These are phyloP conservation scores for Irena cyanogastra DNA, from an alignment of 2,113 vertebrate genomes.

Conservation along the genomic window DNA sequence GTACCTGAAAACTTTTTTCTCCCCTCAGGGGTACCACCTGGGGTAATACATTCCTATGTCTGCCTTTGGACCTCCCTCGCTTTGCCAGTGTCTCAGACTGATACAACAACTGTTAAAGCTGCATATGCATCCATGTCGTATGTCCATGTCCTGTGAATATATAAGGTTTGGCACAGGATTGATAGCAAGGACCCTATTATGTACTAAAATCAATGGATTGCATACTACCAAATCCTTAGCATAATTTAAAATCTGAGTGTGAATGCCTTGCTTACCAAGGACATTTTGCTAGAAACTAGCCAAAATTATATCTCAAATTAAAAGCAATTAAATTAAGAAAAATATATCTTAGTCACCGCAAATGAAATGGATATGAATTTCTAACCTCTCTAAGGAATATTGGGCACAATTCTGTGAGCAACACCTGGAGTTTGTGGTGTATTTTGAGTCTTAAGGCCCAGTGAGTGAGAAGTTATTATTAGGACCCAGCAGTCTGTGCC, in stretches of 20 bases:
- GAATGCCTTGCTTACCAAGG: neutral
- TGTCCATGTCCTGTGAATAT: accelerated
- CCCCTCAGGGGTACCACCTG: neutral
- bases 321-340: neutral
- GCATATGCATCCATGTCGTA: accelerated
- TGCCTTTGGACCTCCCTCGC: neutral
- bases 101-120: neutral
- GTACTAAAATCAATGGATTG: neutral
- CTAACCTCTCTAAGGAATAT: neutral
- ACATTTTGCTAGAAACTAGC: neutral
- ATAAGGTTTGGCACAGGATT: neutral
- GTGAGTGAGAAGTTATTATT: neutral
- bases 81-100: neutral
- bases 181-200: neutral
- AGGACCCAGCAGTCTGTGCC: neutral
- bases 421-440: neutral
- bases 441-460: neutral
- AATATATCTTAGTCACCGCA: neutral
- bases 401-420: neutral
- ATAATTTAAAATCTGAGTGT: neutral
- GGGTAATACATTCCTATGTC: neutral
- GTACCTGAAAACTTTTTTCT: neutral
- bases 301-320: neutral
- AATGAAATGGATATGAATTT: neutral
- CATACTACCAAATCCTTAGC: neutral